Percentiles rank a stretch among this genome's conserved stretches.
These are phyloP conservation scores for Tragelaphus scriptus DNA, from an alignment of 2,113 vertebrate species.

Conservation along the genomic window DNA sequence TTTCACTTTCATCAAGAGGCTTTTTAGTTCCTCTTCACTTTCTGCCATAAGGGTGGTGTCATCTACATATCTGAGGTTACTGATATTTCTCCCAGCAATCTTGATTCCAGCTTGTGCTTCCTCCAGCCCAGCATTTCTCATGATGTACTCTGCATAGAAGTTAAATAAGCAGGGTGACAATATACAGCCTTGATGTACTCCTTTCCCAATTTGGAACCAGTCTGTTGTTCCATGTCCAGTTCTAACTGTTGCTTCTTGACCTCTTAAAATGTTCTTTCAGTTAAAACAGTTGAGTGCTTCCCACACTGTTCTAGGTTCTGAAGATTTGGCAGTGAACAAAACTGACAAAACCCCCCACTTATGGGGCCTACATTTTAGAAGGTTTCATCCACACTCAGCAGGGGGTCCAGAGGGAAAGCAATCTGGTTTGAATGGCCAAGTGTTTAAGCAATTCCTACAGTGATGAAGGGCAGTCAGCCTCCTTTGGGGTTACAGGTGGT, in stretches of 20 bases:
- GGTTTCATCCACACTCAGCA: not conserved
- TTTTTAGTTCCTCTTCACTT: not conserved
- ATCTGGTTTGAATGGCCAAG: not conserved
- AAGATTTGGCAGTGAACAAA: not conserved
- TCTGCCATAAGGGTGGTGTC: not conserved
- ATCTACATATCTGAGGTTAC: not conserved
- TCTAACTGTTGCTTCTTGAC: not conserved
- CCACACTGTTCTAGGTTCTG: not conserved
- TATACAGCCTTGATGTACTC: not conserved
- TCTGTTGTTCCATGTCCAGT: not conserved
- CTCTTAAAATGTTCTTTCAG: not conserved
- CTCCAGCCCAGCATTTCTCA: not conserved
- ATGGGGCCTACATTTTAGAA: not conserved
- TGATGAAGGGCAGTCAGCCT: not conserved
- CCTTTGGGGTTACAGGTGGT: not conserved
- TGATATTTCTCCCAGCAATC: not conserved
- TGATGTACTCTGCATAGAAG: not conserved
- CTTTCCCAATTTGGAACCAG: not conserved
- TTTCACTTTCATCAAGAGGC: not conserved
- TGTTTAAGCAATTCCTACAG: not conserved
- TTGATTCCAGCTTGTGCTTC: not conserved
- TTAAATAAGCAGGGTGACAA: not conserved
- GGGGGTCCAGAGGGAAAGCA: not conserved
- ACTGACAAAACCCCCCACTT: not conserved
- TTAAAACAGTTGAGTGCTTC: not conserved